Base-by-base conservation (phyloP, 64 coral and sea anemone genomes). In the Pachyseris speciosa region DNA sequence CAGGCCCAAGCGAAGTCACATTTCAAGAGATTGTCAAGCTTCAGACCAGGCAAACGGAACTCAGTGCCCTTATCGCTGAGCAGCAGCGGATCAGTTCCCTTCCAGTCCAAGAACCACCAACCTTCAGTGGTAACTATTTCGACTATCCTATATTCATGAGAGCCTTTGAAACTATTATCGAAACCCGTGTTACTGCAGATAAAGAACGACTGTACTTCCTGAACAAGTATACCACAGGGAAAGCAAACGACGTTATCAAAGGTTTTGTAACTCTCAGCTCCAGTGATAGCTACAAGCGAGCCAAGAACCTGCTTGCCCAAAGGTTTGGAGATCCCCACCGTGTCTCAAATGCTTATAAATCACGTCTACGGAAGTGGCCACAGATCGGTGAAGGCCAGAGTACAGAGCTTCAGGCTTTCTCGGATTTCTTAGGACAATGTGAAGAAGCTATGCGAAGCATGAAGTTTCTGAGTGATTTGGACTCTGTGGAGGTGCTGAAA, bases 371-470 rank as follows among this genome's bases (percentile, higher is more conserved):
- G n/a, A 34, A 30, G 2, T 83, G 78, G 78, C 78, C 7, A 7
- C 48, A 83, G 48, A 78, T 78, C 1, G 2, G 13, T 42, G 74
- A 78, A 10, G 37, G 81, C 63, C 31, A 65, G 53, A 16, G n/a
- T n/a, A n/a, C n/a, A 67, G 6, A 2, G 31, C 2, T 9, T 3
- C 64, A 2, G 52, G 31, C 58, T 17, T 84, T 65, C 4, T 67
- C 81, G 10, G 81, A 84, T 24, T 84, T 84, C 37, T 29, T 84
- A 9, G 53, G 72, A 1, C 44, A 34, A 0, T 88, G 86, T 48
- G 69, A 88, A 36, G 49, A 52, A 75, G 86, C 86, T 0, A 88
- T 88, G 86, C 55, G 73, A 75, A 74, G 9, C 10, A 80, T 90
- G 44, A 8, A 81, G 2, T 69, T 64, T 16, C 47, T 90, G 61